Percentiles rank a stretch among this genome's conserved stretches.
These are phyloP conservation scores for Strix occidentalis DNA, from an alignment of 2,797 vertebrate species.

Conservation along the genomic window DNA sequence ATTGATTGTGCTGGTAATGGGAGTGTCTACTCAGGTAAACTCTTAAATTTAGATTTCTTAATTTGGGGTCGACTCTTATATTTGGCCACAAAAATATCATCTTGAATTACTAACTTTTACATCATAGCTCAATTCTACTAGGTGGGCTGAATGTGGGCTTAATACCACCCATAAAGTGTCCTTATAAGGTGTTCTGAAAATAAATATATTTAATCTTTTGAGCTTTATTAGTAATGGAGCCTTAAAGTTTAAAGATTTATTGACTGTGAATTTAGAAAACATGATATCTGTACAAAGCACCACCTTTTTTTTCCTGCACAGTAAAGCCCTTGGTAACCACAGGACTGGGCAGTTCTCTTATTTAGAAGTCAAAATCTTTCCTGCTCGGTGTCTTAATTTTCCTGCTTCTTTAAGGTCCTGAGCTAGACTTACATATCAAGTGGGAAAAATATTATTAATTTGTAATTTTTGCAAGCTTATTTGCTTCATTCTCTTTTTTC, in stretches of 20 bases:
- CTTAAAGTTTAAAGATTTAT: background rate
- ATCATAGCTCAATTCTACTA: background rate
- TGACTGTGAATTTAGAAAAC: background rate
- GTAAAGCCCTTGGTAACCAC: background rate
- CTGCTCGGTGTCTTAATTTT: background rate
- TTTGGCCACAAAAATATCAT: background rate
- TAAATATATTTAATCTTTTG: background rate
- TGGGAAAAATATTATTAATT: background rate
- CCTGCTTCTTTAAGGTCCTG: background rate
- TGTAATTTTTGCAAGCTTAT: background rate
- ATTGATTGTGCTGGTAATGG: background rate
- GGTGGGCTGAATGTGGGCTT: accelerated
- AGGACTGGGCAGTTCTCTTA: background rate
- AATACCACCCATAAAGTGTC: background rate
- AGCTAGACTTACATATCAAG: background rate
- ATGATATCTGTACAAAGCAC: background rate
- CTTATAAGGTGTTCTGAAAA: background rate
- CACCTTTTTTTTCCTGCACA: background rate
- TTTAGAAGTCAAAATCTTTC: background rate
- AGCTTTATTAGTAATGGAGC: background rate
- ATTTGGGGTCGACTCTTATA: background rate
- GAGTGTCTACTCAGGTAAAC: background rate
- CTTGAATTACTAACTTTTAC: background rate
- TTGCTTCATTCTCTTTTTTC: background rate
- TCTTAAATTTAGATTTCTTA: background rate